Percentiles rank a stretch among this genome's conserved stretches.
Evolutionary conservation across 2,888 invertebrate species (phyloP).

Genomic region (Trypoxylon attenuatum): DNA sequence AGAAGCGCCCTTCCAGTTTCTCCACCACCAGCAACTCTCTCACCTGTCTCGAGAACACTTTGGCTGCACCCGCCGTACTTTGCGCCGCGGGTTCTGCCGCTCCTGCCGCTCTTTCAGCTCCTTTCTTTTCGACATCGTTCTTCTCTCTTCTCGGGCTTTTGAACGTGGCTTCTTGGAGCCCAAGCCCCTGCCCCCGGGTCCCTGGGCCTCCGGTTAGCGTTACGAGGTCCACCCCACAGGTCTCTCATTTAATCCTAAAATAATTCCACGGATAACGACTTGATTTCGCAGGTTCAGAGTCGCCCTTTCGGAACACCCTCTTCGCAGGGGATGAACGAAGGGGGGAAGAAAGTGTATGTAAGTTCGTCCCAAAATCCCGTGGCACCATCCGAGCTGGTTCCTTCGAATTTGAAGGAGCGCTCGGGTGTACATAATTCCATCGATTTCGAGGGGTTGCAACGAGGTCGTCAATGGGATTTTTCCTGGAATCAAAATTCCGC

Average conservation of each 20-base stretch:
- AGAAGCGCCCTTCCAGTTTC: not conserved
- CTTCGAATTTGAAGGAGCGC: too few relatives aligned
- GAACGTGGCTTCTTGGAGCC: too few relatives aligned
- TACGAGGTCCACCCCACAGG: too few relatives aligned
- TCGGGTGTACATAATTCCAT: too few relatives aligned
- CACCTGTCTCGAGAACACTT: slow-evolving; percentile 20
- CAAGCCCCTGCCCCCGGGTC: too few relatives aligned
- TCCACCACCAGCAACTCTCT: not conserved
- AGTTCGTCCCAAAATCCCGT: not conserved
- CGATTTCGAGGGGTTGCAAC: not conserved
- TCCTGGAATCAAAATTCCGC: slow-evolving; percentile 21
- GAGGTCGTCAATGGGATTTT: not conserved
- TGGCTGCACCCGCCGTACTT: slow-evolving; percentile 8
- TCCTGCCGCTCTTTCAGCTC: not conserved
- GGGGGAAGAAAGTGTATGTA: not conserved
- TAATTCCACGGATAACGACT: slow-evolving; percentile 54
- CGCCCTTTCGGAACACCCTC: not conserved
- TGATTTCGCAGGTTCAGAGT: slow-evolving; percentile 33
- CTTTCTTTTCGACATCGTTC: not conserved
- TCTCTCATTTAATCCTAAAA: slow-evolving; percentile 52
- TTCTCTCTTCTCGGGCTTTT: not conserved
- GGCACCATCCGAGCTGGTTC: too few relatives aligned
- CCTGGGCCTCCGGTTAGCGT: too few relatives aligned
- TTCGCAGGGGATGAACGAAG: not conserved
- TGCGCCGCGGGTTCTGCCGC: too few relatives aligned